Base-by-base conservation (phyloP, 2,888 invertebrate species). In the Stenodera caucasica region DNA sequence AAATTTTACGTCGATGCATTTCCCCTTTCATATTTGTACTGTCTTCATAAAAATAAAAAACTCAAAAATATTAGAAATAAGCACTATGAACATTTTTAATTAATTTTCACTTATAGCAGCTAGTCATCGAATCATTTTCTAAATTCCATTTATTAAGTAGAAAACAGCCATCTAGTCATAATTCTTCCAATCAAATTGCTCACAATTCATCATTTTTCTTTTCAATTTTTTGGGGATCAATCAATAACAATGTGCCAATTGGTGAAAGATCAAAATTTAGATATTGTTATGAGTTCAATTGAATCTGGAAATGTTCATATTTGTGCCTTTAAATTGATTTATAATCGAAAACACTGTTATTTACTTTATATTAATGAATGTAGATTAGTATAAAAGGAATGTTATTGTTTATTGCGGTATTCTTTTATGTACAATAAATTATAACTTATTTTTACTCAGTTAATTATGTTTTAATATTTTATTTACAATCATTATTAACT, bases 381-480 rank as follows among this genome's bases (percentile, higher is more conserved):
- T 57, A 57, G 58, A 54, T 54, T 57, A 57, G 55, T 33, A 63
- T 58, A 67, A 71, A 21, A 71, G 71, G 71, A 72, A 68, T 72
- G 71, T 72, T 72, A 70, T 66, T 64, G 23, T 45, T 45, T 45
- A 45, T 45, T 45, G 45, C 45, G 21, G 45, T 70, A 67, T 69
- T 57, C 65, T 69, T 23, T 45, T 23, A 18, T 70, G 70, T 72
- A 66, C 70, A 68, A 71, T 71, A 70, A 67, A 63, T 68, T 45
- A 68, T 74, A 72, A 73, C 67, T 72, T 74, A 71, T 72, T 73
- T 72, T 70, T 73, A 72, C 68, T 72, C 67, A 66, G 69, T 72
- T 72, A 70, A 72, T 72, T 74, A 72, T 71, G 71, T 72, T 73
- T 71, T 73, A 72, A 72, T 73, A 73, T 74, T 74, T 74, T 74